Evolutionary conservation across 2,113 vertebrate genomes (phyloP).

Genomic region (Pygoscelis antarcticus): DNA sequence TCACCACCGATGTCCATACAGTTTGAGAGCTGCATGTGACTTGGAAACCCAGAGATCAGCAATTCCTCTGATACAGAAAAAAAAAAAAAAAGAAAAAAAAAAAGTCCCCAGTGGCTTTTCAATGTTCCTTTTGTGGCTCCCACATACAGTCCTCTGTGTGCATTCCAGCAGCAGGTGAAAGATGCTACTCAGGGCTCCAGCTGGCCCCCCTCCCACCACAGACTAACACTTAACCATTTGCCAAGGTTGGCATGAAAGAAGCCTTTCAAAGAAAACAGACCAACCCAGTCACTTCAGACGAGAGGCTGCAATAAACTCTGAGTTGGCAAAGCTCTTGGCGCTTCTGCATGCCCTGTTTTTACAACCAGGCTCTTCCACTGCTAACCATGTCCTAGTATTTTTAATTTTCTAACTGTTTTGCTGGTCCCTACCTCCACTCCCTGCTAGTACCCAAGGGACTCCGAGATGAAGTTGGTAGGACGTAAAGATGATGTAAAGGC

Average conservation of each 20-base stretch:
- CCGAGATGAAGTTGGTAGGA: neutral
- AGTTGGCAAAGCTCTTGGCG: neutral
- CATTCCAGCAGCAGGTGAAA: neutral
- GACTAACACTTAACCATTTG: neutral
- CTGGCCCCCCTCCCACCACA: neutral
- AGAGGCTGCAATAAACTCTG: neutral
- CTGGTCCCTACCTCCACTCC: neutral
- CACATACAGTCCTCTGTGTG: neutral
- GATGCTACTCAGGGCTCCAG: neutral
- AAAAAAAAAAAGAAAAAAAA: no score
- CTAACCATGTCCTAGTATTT: neutral
- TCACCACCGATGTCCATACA: neutral
- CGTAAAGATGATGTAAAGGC: neutral
- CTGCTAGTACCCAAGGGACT: neutral
- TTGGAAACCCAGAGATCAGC: neutral
- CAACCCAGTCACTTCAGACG: neutral
- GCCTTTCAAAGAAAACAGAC: slow-evolving; percentile 3
- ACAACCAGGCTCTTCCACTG: neutral
- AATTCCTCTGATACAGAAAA: neutral
- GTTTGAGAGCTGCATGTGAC: neutral
- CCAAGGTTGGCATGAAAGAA: slow-evolving; percentile 1
- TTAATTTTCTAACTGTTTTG: neutral
- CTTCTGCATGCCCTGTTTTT: neutral
- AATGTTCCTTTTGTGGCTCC: neutral
- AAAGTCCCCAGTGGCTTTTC: neutral